These are phyloP conservation scores for Chrysopa pallens DNA, from an alignment of 1,140 invertebrate genomes.

Conservation along the genomic window DNA sequence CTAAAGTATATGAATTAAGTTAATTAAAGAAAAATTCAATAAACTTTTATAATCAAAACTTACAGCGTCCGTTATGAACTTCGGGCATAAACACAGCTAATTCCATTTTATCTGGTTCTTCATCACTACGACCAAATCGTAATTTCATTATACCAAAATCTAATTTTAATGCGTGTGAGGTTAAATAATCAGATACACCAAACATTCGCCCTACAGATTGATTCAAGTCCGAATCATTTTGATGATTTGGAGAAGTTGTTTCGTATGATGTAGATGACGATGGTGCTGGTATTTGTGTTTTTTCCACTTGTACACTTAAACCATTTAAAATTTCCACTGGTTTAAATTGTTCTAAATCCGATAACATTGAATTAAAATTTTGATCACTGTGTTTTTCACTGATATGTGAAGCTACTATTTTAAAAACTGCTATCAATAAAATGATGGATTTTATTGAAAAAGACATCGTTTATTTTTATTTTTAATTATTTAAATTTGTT, in stretches of 20 bases:
- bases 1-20: too few species aligned
- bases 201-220: too few species aligned
- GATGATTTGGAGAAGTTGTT: too few species aligned
- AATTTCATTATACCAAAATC: not conserved
- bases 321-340: not conserved
- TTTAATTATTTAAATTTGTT: too few species aligned
- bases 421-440: too few species aligned
- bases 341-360: constrained; percentile 1
- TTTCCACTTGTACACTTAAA: not conserved
- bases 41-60: not conserved
- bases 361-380: constrained; percentile 9
- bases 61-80: not conserved
- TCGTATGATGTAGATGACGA: too few species aligned
- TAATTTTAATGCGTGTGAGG: not conserved
- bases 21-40: not conserved
- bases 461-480: too few species aligned
- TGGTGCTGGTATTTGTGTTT: not conserved
- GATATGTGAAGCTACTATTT: too few species aligned
- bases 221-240: too few species aligned
- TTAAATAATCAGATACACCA: not conserved
- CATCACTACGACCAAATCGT: not conserved
- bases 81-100: not conserved
- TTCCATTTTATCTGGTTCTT: constrained; percentile 3
- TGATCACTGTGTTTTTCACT: too few species aligned
- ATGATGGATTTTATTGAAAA: too few species aligned